phyloP scores from a whole-genome alignment of 1,140 invertebrate genomes.

The Melanaphis sacchari region DNA sequence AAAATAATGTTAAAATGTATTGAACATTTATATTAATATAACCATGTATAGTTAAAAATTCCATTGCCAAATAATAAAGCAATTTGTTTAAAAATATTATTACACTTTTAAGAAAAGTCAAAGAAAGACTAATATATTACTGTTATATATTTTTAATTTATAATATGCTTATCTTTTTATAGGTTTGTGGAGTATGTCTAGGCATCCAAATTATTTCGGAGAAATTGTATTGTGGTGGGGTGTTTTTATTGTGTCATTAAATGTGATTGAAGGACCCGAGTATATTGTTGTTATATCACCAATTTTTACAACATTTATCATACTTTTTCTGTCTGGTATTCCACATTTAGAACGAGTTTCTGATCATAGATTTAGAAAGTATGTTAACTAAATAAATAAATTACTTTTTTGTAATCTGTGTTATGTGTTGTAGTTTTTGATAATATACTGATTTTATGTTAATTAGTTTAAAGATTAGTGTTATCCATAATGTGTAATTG shows the following conservation, averaged over 20 bases:
- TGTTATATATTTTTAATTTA: constrained; percentile 4
- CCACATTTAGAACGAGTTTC: constrained; percentile 83
- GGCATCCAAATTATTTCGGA: constrained; percentile 96
- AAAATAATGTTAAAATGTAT: background rate
- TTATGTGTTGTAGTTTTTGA: background rate
- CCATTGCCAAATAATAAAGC: background rate
- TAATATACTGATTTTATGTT: background rate
- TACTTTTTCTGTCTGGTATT: constrained; percentile 87
- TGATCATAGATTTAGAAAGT: constrained; percentile 88
- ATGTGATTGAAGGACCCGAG: constrained; percentile 81
- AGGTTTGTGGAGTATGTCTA: constrained; percentile 87
- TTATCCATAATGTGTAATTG: background rate
- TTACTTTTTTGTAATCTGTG: background rate
- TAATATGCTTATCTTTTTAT: constrained; percentile 60
- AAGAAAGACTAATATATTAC: constrained; percentile 28
- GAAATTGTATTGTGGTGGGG: constrained; percentile 95
- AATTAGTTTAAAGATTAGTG: background rate
- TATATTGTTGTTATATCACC: constrained; percentile 87
- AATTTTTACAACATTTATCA: constrained; percentile 85
- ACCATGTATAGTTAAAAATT: too few relatives aligned
- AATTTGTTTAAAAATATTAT: background rate
- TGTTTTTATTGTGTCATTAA: constrained; percentile 87
- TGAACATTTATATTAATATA: background rate
- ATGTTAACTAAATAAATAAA: constrained; percentile 64
- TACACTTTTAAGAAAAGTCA: background rate